Conservation (phyloP, 2,888 invertebrate genomes). For the Stegophylla sp. region DNA sequence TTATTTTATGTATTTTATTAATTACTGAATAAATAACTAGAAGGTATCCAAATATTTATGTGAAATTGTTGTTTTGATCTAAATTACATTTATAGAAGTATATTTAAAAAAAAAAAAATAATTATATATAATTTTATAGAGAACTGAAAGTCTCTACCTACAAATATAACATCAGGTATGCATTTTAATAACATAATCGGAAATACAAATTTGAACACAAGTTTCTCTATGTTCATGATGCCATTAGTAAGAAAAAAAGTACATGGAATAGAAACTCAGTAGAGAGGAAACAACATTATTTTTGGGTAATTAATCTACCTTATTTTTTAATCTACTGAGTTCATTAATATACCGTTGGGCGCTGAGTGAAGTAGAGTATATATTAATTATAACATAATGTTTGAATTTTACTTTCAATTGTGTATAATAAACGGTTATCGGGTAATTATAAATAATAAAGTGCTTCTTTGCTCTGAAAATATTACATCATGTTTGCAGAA, state of each 20-base stretch:
- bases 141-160: background rate
- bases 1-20: too few relatives aligned
- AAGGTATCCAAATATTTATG: too few relatives aligned
- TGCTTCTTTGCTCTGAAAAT: background rate
- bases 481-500: too few relatives aligned
- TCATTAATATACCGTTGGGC: background rate
- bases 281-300: conserved; percentile 17
- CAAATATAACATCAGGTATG: background rate
- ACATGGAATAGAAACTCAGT: background rate
- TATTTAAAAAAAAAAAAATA: too few relatives aligned
- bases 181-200: background rate
- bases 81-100: too few relatives aligned
- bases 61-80: too few relatives aligned
- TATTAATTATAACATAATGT: too few relatives aligned
- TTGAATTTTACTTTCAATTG: conserved; percentile 13
- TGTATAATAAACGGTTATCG: too few relatives aligned
- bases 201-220: background rate
- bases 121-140: background rate
- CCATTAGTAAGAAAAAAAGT: background rate
- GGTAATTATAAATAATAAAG: background rate
- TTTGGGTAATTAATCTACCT: background rate
- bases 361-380: too few relatives aligned
- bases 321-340: background rate
- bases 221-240: background rate
- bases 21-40: too few relatives aligned